A percentile compares a stretch with the other conserved stretches of the same genome.
phyloP scores from a whole-genome alignment of 2,113 vertebrate genomes.

The Bagarius yarrelli region DNA sequence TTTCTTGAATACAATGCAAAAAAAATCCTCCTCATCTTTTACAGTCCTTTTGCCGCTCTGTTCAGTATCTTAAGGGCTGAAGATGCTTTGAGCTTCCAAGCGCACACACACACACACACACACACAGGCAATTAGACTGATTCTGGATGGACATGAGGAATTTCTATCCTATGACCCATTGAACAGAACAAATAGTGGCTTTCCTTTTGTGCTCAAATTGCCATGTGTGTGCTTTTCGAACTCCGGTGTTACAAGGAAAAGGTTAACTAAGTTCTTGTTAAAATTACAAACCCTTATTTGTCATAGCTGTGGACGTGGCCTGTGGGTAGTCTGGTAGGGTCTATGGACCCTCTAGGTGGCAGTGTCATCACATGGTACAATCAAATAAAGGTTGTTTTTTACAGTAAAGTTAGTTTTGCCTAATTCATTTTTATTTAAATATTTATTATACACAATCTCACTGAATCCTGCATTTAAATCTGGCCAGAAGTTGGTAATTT shows the following conservation, averaged over 20 bases:
- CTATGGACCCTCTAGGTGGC: conserved; percentile 55
- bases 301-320: neutral
- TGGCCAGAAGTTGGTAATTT: neutral
- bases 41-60: conserved; percentile 35
- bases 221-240: conserved; percentile 15
- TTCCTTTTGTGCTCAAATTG: neutral
- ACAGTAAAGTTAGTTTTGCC: neutral
- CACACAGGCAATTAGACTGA: conserved; percentile 53
- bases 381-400: too few relatives aligned
- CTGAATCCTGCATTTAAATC: neutral
- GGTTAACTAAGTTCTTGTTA: neutral
- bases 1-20: neutral
- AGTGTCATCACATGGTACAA: conserved; percentile 6
- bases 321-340: neutral
- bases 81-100: neutral
- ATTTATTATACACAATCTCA: neutral
- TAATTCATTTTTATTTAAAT: neutral
- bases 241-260: conserved; percentile 22
- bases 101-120: conserved; percentile 1
- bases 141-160: conserved; percentile 64
- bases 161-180: conserved; percentile 47
- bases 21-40: conserved; percentile 26
- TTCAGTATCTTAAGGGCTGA: neutral
- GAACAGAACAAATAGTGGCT: conserved; percentile 50
- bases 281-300: neutral